phyloP scores from a whole-genome alignment of 2,888 invertebrate genomes.

The Tolmerus cingulatus region DNA sequence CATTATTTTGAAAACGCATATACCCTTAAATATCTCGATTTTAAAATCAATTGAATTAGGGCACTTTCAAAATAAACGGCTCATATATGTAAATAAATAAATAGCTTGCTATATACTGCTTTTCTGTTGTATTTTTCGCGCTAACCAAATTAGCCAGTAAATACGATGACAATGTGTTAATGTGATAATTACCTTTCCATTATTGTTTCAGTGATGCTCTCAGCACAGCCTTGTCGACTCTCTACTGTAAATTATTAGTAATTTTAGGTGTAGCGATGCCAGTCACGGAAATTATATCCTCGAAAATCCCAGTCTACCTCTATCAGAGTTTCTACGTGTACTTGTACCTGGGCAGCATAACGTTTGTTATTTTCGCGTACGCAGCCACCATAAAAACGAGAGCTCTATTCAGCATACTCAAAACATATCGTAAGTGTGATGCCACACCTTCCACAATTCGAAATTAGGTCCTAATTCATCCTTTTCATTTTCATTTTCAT shows the following conservation, averaged over 20 bases:
- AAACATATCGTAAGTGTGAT: conserved; percentile 62
- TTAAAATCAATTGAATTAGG: too few species aligned
- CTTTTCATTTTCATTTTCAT: neutral
- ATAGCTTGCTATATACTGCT: too few species aligned
- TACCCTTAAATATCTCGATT: too few species aligned
- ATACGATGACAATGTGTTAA: neutral
- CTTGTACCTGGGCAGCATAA: conserved; percentile 77
- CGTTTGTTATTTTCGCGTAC: conserved; percentile 79
- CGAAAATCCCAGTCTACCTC: conserved; percentile 76
- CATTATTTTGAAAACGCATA: too few species aligned
- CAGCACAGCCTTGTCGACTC: conserved; percentile 77
- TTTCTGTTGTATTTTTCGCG: too few species aligned
- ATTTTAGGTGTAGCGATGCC: conserved; percentile 86
- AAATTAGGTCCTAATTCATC: neutral
- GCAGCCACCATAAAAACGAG: conserved; percentile 72
- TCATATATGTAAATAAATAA: too few species aligned
- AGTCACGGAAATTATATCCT: conserved; percentile 84
- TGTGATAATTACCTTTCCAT: neutral
- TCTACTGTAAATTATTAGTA: conserved; percentile 86
- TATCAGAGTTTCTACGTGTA: conserved; percentile 89
- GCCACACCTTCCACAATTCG: neutral
- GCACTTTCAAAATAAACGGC: too few species aligned
- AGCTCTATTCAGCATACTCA: conserved; percentile 70
- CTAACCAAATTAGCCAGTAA: too few species aligned
- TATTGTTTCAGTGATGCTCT: conserved; percentile 70